phyloP scores from a whole-genome alignment of 2,113 vertebrate genomes.

The Ovis canadensis region DNA sequence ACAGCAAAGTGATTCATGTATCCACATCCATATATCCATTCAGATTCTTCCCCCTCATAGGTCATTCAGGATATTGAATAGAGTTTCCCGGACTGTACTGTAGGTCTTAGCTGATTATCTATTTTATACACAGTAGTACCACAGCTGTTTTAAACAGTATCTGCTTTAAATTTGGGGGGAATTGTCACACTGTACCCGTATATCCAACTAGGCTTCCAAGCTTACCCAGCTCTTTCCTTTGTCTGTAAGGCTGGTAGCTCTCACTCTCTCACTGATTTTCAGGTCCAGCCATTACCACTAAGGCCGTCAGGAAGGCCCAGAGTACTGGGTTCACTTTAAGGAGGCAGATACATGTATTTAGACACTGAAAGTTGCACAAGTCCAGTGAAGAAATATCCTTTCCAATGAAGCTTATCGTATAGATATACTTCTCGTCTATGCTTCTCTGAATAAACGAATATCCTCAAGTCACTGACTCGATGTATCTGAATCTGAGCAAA shows the following conservation, averaged over 20 bases:
- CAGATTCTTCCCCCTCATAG: background rate
- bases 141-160: background rate
- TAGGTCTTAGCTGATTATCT: background rate
- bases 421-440: background rate
- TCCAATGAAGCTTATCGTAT: background rate
- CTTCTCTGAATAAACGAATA: background rate
- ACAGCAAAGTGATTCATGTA: background rate
- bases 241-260: background rate
- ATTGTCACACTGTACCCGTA: background rate
- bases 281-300: too few relatives aligned
- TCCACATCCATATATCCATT: background rate
- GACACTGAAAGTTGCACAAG: fast-evolving
- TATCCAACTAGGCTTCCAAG: background rate
- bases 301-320: background rate
- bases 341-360: background rate
- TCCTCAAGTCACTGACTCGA: background rate
- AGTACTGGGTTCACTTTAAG: background rate
- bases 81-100: fast-evolving
- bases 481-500: background rate
- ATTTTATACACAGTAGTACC: background rate
- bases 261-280: background rate
- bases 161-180: background rate
- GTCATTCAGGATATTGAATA: background rate
- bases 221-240: background rate
- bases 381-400: background rate